Evolutionary conservation across 2,797 vertebrate genomes (phyloP), one percentile per base, ranked within the genome.

Genomic region (Bradypodion ventrale): DNA sequence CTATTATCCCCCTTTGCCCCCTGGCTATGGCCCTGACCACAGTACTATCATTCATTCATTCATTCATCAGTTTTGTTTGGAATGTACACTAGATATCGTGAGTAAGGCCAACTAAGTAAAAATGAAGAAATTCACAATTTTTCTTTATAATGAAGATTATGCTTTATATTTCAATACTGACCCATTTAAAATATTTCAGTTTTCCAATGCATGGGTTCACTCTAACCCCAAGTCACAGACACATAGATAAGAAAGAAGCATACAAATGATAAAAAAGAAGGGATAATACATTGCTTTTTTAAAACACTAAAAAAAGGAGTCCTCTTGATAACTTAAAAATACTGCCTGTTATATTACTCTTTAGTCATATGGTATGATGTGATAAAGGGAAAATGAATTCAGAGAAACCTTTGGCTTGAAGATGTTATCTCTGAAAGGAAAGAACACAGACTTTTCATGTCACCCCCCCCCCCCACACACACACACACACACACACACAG

Each of bases 191-290:
- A 60, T 59, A 12, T 85, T 91, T 89, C 59, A 84, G 70, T 88
- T 86, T 46, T 27, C 72, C 21, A 82, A 2, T 77, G 0, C 76
- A 82, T 56, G 37, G 40, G 29, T 0, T 13, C 42, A 90, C 90
- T 75, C 32, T 83, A 75, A 92, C 85, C 44, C 23, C 37, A 78
- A 42, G 21, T 27, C 75, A 46, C 74, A 84, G 49, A 83, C n/a
- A 72, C 74, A 83, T 1, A 73, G 82, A 75, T 62, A 1, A 87
- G 85, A 89, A 88, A 87, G 59, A 87, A 83, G 60, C 12, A 75
- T 25, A 87, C 60, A 84, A 77, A 89, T 86, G 90, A 82, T 81
- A 85, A 88, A 91, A 88, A 42, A 65, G 42, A 83, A 49, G 52
- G 4, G 29, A 86, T 80, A 25, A 89, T 73, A 86, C 84, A 81